Evolutionary conservation across 1,140 invertebrate species (phyloP), one percentile per base, ranked within the genome.

Genomic region (Procambarus virginalis): DNA sequence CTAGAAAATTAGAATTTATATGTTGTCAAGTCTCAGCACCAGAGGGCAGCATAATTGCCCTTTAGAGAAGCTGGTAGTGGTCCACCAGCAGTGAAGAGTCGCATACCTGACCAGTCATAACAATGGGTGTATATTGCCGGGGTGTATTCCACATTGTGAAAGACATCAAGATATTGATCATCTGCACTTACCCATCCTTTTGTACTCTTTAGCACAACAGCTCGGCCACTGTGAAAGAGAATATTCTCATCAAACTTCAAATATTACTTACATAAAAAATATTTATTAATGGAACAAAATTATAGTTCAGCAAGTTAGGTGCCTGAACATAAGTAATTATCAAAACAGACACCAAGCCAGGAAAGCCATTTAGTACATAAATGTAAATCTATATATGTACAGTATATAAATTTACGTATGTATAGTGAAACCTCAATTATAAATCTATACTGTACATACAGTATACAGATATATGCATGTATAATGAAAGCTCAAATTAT

Each of bases 41-140:
- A 92, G 70, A 97, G 93, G 84, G 95, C 96, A 92, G 96, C 96
- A 93, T 97, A 97, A 94, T 98, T 98, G 81, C 98, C 98, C 92
- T 97, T 97, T 17, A 98, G 94, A 91, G 97, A 97, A 60, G 97
- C 97, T 4, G 97, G 97, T 73, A 99, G 94, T 5, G 98, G 98
- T 0, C 98, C 98, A 46, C 98, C 98, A 70, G 98, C 98, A 0
- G 98, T 96, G 95, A 99, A 99, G 6, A 99, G 94, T 88, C 97
- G 94, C 9, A 97, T 98, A 46, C 98, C 97, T 80, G 96, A 97
- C 91, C 96, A 95, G 94, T 99, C 98, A 93, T 99, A 99, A 94
- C 97, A 98, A 93, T 99, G 98, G 2, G 98, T 99, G 93, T 99
- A 99, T 93, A 99, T 98, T 20, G 98, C 98, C 76, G 98, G 97